Base-by-base conservation (phyloP, 64 coral and sea anemone species). In the Porites australiensis region DNA sequence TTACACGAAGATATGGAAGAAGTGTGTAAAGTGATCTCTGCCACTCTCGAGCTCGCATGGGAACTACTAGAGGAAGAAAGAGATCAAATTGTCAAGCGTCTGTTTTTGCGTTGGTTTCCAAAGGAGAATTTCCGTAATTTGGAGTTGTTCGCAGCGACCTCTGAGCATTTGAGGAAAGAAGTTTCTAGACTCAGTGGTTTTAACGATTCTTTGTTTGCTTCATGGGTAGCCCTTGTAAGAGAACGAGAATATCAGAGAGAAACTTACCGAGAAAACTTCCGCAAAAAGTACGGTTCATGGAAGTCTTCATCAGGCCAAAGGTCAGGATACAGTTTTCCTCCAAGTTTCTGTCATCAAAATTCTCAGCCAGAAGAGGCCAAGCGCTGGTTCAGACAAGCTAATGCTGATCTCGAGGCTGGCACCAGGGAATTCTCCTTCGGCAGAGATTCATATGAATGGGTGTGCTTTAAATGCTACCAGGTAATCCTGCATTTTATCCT, bases 381-480 rank as follows among this genome's bases (percentile, higher is more conserved):
- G 50, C 88, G 95, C 60, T 96, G 95, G 95, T 86, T 93, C 53
- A 74, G 91, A 5, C 95, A 96, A 76, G 95, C 95, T 61, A 23
- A 90, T 19, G 91, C 80, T 22, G 95, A 96, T 44, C 55, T 87
- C 0, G 37, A n/a, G 15, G 95, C 95, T 58, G 95, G 78, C 70
- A 49, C 19, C 10, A 64, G 90, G 12, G 95, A 96, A 16, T 20
- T 74, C 8, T 0, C 1, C 44, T 65, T 57, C 53, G 13, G 6
- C 27, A 64, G 7, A 15, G 4, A 67, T 4, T 90, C 55, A 13
- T 90, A 80, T 73, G 91, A 93, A 70, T 96, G 95, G 95, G 72
- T 44, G 2, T 96, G 95, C 74, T 96, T 90, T 69, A 96, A 96
- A 65, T 93, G 72, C 72, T 91, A 96, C 62, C 95, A 96, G 95